phyloP scores from a whole-genome alignment of 2,113 vertebrate species.

The Heptranchias perlo region DNA sequence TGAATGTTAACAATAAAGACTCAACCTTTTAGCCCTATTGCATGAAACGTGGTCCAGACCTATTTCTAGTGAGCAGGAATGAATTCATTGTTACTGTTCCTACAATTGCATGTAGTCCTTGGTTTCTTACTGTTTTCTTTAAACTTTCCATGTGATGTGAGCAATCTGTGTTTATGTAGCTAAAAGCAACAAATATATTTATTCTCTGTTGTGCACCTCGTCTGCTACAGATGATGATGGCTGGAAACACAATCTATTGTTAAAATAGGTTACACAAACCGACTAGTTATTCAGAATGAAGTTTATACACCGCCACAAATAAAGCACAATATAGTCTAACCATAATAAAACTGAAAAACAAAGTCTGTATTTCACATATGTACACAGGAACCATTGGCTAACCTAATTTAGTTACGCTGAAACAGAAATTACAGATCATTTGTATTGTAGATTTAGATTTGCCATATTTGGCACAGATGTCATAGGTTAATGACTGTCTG shows the following conservation, averaged over 20 bases:
- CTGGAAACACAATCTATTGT: background rate
- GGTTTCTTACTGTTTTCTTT: background rate
- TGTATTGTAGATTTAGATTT: background rate
- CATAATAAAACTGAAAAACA: background rate
- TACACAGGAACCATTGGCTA: background rate
- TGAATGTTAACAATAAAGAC: background rate
- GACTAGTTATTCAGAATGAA: background rate
- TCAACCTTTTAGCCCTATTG: background rate
- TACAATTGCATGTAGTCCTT: background rate
- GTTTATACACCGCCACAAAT: background rate
- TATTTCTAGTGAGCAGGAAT: background rate
- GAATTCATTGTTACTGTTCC: background rate
- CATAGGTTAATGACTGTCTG: background rate
- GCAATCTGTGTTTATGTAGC: background rate
- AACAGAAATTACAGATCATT: background rate
- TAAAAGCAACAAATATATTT: background rate
- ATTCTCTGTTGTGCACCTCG: background rate
- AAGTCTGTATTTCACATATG: background rate
- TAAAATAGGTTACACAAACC: background rate
- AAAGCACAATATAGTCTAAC: background rate
- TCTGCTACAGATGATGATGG: background rate
- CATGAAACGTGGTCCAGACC: background rate
- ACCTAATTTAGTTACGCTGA: background rate
- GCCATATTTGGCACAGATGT: background rate
- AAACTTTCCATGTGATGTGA: background rate